Base-by-base conservation (phyloP, 2,797 vertebrate genomes). In the Erethizon dorsatum region DNA sequence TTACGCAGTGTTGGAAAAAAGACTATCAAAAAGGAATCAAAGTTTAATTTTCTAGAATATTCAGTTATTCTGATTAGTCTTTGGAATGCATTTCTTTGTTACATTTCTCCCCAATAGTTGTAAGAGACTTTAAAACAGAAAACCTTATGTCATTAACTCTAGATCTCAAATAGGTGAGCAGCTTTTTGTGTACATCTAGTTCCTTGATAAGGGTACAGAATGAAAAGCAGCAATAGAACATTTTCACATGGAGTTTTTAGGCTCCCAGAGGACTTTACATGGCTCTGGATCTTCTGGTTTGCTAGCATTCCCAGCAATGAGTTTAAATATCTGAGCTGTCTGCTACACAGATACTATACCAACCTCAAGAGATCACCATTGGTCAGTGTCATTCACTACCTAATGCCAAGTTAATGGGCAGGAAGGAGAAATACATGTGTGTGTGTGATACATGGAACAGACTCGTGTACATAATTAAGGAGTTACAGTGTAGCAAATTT, bases 401-500 rank as follows among this genome's bases (percentile, higher is more conserved):
- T 97, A 37, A 71, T 77, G 94, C 92, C 95, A 97, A 20, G 52
- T 93, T 93, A 86, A 91, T 84, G 88, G 86, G 83, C 88, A 91
- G 78, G 79, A 87, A 93, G 69, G 69, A 90, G 77, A 95, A 88
- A 71, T 73, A 2, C 52, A 33, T 82, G 24, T 65, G 77, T 52
- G 41, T 80, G 24, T 50, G 83, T 47, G 45, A 28, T 91, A 37
- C 2, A 59, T 67, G 47, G 20, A 83, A 63, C 80, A 79, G 83
- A 31, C 56, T 71, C 73, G 4, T 69, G 52, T 90, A 33, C 41
- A 6, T 80, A 41, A 88, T 90, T 65, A 67, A 93, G 88, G 69
- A 83, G 65, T 59, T 95, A 88, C 83, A 45, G 52, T 77, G 13
- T 82, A 85, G 80, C 84, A 63, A 28, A 1, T 90, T 63, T 86